Percentiles rank a stretch among this genome's conserved stretches.
Evolutionary conservation across 2,888 invertebrate genomes (phyloP).

Genomic region (Saturnia pavonia): DNA sequence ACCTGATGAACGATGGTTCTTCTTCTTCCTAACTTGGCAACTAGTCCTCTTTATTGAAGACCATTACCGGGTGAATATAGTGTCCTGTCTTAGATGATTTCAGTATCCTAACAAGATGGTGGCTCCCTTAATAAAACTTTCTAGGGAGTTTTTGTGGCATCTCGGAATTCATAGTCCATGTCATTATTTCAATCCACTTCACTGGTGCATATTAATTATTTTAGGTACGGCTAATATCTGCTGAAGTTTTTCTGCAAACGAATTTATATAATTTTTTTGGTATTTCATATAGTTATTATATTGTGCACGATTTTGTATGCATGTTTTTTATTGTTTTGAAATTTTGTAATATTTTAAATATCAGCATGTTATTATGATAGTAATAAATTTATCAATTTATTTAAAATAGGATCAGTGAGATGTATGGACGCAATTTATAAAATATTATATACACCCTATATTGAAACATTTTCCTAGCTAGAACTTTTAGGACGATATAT

Average conservation of each 20-base stretch:
- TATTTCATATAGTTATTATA: neutral
- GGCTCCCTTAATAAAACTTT: no score
- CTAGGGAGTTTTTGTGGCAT: no score
- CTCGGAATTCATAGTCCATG: no score
- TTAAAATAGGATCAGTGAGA: neutral
- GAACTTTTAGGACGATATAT: neutral
- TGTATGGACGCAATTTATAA: neutral
- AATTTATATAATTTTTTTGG: neutral
- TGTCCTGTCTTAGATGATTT: no score
- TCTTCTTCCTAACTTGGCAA: no score
- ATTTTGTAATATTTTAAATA: neutral
- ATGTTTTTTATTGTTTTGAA: slow-evolving; percentile 8
- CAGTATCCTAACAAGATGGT: no score
- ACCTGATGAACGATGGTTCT: no score
- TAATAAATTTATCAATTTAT: neutral
- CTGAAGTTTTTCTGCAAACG: neutral
- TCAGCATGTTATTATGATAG: slow-evolving; percentile 5
- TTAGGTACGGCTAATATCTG: neutral
- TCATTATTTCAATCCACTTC: no score
- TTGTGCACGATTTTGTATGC: slow-evolving; percentile 10
- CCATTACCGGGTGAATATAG: no score
- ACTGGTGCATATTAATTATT: no score
- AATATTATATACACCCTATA: neutral
- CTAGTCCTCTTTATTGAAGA: no score
- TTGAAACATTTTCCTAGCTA: neutral